phyloP scores from a whole-genome alignment of 2,797 vertebrate genomes.

The Danio tinwini region DNA sequence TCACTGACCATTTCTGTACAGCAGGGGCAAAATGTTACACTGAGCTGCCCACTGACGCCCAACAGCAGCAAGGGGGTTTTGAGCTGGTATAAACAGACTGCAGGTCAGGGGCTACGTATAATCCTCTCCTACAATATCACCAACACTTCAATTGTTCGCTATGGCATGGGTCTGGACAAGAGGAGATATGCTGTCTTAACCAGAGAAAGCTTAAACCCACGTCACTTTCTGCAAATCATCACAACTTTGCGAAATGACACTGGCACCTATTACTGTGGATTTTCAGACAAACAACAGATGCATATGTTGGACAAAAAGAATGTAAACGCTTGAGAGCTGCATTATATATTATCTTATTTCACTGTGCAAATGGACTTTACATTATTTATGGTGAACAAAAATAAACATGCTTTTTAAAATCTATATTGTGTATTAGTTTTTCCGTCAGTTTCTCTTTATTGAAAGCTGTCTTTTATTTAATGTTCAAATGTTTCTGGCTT shows the following conservation, averaged over 20 bases:
- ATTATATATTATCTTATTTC: background rate
- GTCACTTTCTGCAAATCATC: slow-evolving; percentile 53
- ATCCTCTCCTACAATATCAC: slow-evolving; percentile 58
- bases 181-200: slow-evolving; percentile 49
- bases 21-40: slow-evolving; percentile 55
- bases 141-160: slow-evolving; percentile 43
- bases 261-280: slow-evolving; percentile 63
- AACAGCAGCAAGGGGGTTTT: slow-evolving; percentile 29
- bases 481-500: slow-evolving; percentile 18
- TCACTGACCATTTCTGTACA: slow-evolving; percentile 45
- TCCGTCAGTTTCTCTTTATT: background rate
- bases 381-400: background rate
- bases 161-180: slow-evolving; percentile 44
- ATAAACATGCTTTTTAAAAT: background rate
- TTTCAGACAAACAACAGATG: background rate
- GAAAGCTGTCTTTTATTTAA: background rate
- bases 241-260: slow-evolving; percentile 47
- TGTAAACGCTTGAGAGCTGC: background rate
- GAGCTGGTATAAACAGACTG: slow-evolving; percentile 64
- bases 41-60: slow-evolving; percentile 56
- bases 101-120: slow-evolving; percentile 46
- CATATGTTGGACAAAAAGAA: background rate
- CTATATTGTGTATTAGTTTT: background rate
- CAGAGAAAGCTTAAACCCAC: background rate
- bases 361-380: background rate